These are phyloP conservation scores for Kryptopterus vitreolus DNA, from an alignment of 2,797 vertebrate genomes.

Conservation along the genomic window DNA sequence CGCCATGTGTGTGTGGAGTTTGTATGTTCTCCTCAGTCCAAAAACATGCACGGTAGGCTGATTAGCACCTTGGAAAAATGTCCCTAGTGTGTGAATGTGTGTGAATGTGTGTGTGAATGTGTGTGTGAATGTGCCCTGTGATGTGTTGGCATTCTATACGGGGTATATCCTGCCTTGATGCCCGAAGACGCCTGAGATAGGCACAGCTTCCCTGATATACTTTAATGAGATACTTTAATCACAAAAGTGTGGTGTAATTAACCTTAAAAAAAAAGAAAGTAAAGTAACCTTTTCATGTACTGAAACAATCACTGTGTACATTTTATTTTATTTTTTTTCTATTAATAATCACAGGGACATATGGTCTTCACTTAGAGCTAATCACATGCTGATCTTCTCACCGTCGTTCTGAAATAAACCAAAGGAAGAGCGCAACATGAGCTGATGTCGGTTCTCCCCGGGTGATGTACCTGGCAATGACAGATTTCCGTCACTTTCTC, in stretches of 20 bases:
- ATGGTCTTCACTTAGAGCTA: not conserved
- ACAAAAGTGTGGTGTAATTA: not conserved
- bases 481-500: conserved; percentile 15
- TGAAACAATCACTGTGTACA: not conserved
- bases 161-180: no score
- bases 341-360: not conserved
- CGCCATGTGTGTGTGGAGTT: no score
- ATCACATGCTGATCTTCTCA: not conserved
- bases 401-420: not conserved
- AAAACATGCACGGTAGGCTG: no score
- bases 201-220: no score
- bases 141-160: no score
- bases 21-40: no score
- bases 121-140: no score
- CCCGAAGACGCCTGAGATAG: no score
- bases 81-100: no score
- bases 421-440: not conserved
- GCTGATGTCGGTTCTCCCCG: not conserved
- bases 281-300: not conserved
- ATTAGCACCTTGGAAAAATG: no score
- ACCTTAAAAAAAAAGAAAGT: not conserved
- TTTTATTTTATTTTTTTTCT: not conserved
- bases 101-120: no score
- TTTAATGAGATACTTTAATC: no score
- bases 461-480: conserved; percentile 30